Conservation (phyloP, 2,797 vertebrate species). For the Euphonia xanthogaster region DNA sequence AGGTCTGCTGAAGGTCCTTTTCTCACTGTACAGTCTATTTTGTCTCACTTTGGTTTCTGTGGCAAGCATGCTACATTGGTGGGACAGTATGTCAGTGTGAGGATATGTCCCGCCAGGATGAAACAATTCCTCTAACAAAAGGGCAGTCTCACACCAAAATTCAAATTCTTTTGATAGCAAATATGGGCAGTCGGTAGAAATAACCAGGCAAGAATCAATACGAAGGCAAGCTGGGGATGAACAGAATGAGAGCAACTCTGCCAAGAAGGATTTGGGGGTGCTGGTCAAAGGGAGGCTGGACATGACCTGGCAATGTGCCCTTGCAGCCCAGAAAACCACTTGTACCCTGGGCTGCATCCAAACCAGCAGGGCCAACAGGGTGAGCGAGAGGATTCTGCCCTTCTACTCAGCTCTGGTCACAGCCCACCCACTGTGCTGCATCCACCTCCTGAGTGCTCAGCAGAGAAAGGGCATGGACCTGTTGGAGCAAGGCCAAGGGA, state of each 20-base stretch:
- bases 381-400: fast-evolving
- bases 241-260: not conserved
- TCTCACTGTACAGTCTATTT: not conserved
- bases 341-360: not conserved
- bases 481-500: not conserved
- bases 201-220: not conserved
- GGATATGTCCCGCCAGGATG: not conserved
- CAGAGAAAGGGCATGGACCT: too few relatives aligned
- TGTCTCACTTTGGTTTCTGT: not conserved
- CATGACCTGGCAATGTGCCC: too few relatives aligned
- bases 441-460: not conserved
- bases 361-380: not conserved
- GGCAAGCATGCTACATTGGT: not conserved
- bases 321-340: not conserved
- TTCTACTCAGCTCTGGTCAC: not conserved
- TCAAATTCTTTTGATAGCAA: not conserved
- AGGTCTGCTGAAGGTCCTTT: not conserved
- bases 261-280: not conserved
- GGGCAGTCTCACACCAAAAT: not conserved
- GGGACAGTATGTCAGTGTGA: not conserved
- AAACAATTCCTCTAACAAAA: not conserved
- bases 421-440: too few relatives aligned
- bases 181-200: not conserved
- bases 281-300: not conserved
- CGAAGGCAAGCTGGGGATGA: not conserved